phyloP scores from a whole-genome alignment of 23 tunicate genomes.

The Diplosoma virens region DNA sequence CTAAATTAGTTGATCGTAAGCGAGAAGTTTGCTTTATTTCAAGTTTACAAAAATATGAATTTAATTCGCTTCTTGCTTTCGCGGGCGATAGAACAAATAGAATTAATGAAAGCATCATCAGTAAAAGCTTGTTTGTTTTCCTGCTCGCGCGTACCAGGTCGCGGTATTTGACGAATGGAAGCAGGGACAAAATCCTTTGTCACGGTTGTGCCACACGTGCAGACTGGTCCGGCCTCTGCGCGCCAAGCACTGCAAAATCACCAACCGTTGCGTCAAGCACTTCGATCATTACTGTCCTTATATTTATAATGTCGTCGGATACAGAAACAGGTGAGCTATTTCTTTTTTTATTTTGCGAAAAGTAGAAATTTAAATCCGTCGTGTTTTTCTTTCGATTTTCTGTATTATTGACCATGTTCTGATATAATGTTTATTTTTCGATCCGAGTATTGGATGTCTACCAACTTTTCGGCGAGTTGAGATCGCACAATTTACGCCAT shows the following conservation, averaged over 20 bases:
- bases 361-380: not conserved
- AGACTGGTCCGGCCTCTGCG: conserved; percentile 87
- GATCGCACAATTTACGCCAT: no score
- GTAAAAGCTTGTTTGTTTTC: no score
- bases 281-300: conserved; percentile 99
- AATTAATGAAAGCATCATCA: no score
- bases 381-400: not conserved
- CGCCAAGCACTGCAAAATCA: conserved; percentile 93
- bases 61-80: no score
- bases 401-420: not conserved
- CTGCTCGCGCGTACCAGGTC: conserved; percentile 68
- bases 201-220: conserved; percentile 94
- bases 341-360: no score
- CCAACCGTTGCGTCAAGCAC: conserved; percentile 95
- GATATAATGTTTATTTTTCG: no score
- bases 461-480: no score
- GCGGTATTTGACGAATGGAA: conserved; percentile 95
- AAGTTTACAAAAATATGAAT: no score
- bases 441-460: no score
- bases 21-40: no score
- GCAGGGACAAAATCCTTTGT: conserved; percentile 81
- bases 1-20: no score
- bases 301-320: conserved; percentile 89
- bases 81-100: no score
- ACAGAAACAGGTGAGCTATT: conserved; percentile 62